These are phyloP conservation scores for Morpho achilles DNA, from an alignment of 2,888 invertebrate species.

Conservation along the genomic window DNA sequence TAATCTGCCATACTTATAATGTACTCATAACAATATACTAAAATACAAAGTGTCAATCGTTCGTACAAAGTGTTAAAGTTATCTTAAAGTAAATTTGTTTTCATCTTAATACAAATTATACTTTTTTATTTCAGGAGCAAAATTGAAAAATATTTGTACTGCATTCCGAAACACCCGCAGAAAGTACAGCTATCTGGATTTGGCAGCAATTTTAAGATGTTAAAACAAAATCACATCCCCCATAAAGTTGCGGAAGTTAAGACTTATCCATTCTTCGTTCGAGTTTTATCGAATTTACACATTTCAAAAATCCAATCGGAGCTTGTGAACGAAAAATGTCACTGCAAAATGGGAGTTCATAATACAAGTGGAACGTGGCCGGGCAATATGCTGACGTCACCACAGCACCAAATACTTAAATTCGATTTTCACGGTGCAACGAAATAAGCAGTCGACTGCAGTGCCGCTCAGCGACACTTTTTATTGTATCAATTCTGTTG, in stretches of 20 bases:
- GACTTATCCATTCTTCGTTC: constrained; percentile 24
- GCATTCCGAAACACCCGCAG: not conserved
- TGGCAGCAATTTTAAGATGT: constrained; percentile 17
- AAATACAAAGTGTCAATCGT: too few species aligned
- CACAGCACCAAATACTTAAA: constrained; percentile 46
- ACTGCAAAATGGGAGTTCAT: constrained; percentile 70
- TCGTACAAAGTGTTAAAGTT: too few species aligned
- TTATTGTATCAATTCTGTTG: constrained; percentile 28
- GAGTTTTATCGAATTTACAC: constrained; percentile 71
- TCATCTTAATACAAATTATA: not conserved
- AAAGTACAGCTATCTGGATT: constrained; percentile 30
- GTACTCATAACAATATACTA: too few species aligned
- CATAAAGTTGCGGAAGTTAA: constrained; percentile 18
- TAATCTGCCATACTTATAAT: too few species aligned
- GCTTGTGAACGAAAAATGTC: constrained; percentile 71
- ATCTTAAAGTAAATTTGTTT: too few species aligned
- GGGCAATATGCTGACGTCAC: constrained; percentile 68
- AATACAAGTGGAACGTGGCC: constrained; percentile 61
- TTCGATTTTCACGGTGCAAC: constrained; percentile 61
- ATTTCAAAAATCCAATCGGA: constrained; percentile 72
- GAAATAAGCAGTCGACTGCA: constrained; percentile 38
- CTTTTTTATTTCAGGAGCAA: not conserved
- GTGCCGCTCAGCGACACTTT: constrained; percentile 17
- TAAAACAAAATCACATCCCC: constrained; percentile 21
- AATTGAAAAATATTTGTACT: constrained; percentile 2